These are phyloP conservation scores for Myotis pilosus DNA, from an alignment of 2,797 vertebrate genomes.

Conservation along the genomic window DNA sequence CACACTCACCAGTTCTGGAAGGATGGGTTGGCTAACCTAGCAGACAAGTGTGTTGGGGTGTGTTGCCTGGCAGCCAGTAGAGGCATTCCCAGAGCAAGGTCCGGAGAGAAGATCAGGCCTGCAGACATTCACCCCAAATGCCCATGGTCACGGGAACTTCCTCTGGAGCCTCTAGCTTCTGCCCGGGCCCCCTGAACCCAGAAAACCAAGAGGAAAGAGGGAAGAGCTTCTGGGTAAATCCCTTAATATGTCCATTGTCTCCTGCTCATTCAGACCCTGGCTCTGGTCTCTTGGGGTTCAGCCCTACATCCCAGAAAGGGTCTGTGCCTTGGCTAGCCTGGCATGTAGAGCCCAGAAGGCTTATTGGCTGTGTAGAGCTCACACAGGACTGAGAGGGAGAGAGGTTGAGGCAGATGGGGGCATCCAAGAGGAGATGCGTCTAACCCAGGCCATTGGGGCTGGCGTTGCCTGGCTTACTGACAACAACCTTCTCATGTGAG, in stretches of 20 bases:
- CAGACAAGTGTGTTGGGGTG: neutral
- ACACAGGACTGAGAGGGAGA: neutral
- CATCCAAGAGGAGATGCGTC: neutral
- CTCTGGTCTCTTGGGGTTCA: neutral
- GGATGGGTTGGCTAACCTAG: neutral
- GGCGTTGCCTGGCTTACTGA: neutral
- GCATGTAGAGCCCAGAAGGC: neutral
- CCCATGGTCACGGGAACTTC: neutral
- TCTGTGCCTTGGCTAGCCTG: neutral
- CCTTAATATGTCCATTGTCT: neutral
- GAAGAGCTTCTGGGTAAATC: neutral
- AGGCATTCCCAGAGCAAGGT: neutral
- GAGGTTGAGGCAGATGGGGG: neutral
- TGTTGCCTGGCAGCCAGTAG: slow-evolving; percentile 49
- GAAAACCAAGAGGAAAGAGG: neutral
- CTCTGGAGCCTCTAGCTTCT: neutral
- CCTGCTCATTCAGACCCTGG: neutral
- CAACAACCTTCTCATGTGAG: neutral
- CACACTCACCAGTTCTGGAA: neutral
- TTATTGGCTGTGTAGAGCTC: neutral
- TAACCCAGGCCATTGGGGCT: neutral
- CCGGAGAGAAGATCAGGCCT: neutral
- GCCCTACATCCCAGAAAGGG: neutral
- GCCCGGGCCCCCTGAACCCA: neutral
- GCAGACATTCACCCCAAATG: neutral